Evolutionary conservation across 1,140 invertebrate genomes (phyloP).

Genomic region (Ladona fulva): DNA sequence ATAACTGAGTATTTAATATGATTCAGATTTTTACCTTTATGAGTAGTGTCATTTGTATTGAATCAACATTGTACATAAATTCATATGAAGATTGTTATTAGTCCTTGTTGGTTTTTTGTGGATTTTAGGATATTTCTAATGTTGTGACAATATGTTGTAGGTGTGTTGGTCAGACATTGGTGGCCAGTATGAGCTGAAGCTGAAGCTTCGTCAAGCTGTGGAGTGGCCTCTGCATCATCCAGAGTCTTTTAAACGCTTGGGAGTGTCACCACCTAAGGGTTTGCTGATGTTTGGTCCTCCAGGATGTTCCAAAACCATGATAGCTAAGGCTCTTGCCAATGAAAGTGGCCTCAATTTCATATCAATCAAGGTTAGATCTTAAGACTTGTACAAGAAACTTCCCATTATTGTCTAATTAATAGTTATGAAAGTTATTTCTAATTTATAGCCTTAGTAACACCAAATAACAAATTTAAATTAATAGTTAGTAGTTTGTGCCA

Average conservation of each 20-base stretch:
- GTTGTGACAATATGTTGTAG: constrained; percentile 23
- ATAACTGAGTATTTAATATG: no score
- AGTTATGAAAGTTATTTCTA: no score
- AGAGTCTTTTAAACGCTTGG: constrained; percentile 79
- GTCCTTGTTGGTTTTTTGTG: no score
- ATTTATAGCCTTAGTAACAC: no score
- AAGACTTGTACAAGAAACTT: no score
- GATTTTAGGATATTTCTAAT: background rate
- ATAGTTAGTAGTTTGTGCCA: no score
- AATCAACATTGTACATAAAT: no score
- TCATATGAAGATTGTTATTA: no score
- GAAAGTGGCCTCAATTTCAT: constrained; percentile 91
- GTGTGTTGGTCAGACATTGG: constrained; percentile 85
- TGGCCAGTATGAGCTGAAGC: constrained; percentile 77
- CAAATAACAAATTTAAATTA: no score
- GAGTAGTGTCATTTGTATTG: no score
- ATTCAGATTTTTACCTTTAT: no score
- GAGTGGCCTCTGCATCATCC: constrained; percentile 88
- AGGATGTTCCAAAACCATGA: constrained; percentile 95
- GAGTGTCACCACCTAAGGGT: constrained; percentile 87
- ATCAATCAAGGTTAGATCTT: constrained; percentile 72
- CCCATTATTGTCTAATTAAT: no score
- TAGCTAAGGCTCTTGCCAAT: constrained; percentile 88
- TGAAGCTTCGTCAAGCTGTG: constrained; percentile 78
- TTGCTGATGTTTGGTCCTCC: constrained; percentile 96